Evolutionary conservation across 2,113 vertebrate genomes (phyloP).

Genomic region (Aegithalos caudatus): DNA sequence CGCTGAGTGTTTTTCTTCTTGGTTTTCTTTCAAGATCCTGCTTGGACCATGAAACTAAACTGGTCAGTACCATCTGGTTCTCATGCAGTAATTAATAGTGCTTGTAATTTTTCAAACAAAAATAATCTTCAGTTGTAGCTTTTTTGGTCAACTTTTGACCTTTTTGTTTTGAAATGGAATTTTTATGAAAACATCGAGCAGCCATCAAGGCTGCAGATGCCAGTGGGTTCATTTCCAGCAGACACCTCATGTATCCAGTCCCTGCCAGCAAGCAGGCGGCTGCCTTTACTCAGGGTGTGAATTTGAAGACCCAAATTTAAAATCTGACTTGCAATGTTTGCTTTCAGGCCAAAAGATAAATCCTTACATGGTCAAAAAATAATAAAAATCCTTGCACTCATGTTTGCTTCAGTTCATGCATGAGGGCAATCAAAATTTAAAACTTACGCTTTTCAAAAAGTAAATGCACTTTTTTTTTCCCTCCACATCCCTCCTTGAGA

Average conservation of each 20-base stretch:
- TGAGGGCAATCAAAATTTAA: not conserved
- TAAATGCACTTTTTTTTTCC: not conserved
- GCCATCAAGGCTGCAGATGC: not conserved
- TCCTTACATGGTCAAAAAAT: not conserved
- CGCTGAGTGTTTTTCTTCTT: not conserved
- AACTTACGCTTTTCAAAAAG: not conserved
- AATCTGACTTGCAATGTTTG: not conserved
- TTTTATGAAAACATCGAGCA: not conserved
- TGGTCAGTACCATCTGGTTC: conserved; percentile 31
- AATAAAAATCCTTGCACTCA: not conserved
- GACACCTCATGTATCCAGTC: not conserved
- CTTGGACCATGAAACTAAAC: not conserved
- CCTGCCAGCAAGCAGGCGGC: not conserved
- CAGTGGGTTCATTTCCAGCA: not conserved
- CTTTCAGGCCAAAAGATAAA: not conserved
- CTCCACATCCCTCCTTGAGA: not conserved
- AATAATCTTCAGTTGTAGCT: not conserved
- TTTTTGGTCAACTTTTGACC: conserved; percentile 24
- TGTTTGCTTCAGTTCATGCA: not conserved
- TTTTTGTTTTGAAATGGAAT: conserved; percentile 7
- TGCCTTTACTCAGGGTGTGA: not conserved
- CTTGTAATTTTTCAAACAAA: conserved; percentile 28
- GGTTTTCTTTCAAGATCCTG: not conserved
- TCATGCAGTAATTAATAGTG: conserved; percentile 11
- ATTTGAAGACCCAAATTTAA: not conserved